Conservation (phyloP, 2,888 invertebrate species). For the Hypomecis atomaria region DNA sequence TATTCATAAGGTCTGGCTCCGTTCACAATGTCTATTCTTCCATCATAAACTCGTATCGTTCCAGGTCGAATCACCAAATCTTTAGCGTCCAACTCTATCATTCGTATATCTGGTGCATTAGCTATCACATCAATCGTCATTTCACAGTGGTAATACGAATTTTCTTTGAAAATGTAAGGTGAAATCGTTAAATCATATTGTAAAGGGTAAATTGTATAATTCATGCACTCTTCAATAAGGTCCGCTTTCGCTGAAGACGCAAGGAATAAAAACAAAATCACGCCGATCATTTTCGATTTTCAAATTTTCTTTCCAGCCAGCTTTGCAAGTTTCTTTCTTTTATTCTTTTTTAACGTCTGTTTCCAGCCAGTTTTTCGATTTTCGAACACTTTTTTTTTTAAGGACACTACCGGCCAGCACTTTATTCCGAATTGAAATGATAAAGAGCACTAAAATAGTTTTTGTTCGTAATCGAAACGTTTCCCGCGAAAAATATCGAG, state of each 20-base stretch:
- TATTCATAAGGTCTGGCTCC: conserved; percentile 64
- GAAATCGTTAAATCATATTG: conserved; percentile 72
- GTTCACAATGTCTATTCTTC: conserved; percentile 62
- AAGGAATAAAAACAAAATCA: conserved; percentile 51
- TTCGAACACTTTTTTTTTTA: neutral
- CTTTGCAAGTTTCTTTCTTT: neutral
- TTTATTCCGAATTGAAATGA: neutral
- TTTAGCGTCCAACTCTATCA: conserved; percentile 69
- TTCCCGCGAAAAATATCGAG: conserved; percentile 32
- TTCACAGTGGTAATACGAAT: conserved; percentile 70
- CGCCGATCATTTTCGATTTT: conserved; percentile 48
- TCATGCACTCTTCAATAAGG: conserved; percentile 72
- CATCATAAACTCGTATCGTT: conserved; percentile 63
- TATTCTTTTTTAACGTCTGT: neutral
- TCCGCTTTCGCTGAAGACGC: conserved; percentile 57
- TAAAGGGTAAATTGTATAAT: conserved; percentile 77
- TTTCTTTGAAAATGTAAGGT: conserved; percentile 60
- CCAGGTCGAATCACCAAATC: conserved; percentile 61
- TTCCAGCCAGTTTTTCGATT: neutral
- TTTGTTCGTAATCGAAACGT: conserved; percentile 7
- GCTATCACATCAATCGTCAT: conserved; percentile 72
- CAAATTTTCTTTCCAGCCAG: conserved; percentile 23
- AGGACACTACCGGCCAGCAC: conserved; percentile 1
- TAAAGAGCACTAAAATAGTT: conserved; percentile 1
- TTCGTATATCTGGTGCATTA: conserved; percentile 64